Percentiles rank a stretch among this genome's conserved stretches.
Evolutionary conservation across 2,888 invertebrate genomes (phyloP).

Genomic region (Dryobotodes eremita): DNA sequence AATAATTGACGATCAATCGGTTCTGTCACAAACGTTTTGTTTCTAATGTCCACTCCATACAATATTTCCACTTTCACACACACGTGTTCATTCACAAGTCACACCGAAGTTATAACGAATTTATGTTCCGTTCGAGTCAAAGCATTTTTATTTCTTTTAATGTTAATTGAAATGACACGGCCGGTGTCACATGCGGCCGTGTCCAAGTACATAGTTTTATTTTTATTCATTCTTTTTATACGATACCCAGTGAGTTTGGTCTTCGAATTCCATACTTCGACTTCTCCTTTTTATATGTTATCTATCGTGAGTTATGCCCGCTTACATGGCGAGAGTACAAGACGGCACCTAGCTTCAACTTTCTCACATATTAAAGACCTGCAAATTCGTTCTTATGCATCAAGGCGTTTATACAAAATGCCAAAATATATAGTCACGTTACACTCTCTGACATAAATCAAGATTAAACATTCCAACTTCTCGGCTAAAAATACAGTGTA

Average conservation of each 20-base stretch:
- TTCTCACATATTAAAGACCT: not conserved
- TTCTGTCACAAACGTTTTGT: conserved; percentile 27
- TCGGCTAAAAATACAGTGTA: too few relatives aligned
- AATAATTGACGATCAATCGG: conserved; percentile 15
- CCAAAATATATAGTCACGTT: too few relatives aligned
- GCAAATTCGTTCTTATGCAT: too few relatives aligned
- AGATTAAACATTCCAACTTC: too few relatives aligned
- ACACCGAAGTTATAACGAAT: conserved; percentile 78
- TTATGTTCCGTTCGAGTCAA: conserved; percentile 73
- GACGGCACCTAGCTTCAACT: not conserved
- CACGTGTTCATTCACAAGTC: conserved; percentile 68
- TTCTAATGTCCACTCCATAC: conserved; percentile 16
- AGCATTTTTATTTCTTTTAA: conserved; percentile 83
- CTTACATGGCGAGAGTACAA: conserved; percentile 74
- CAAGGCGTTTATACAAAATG: too few relatives aligned
- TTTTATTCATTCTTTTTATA: conserved; percentile 85
- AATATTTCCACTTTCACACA: conserved; percentile 74
- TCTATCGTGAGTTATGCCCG: conserved; percentile 74
- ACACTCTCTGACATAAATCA: too few relatives aligned
- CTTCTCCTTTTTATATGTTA: conserved; percentile 85
- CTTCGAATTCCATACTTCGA: conserved; percentile 83
- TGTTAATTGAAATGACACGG: conserved; percentile 89
- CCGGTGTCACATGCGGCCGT: conserved; percentile 77
- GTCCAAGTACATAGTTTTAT: conserved; percentile 76
- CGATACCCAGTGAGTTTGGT: conserved; percentile 78